phyloP scores from a whole-genome alignment of 2,888 invertebrate species.

The Clepsis dumicolana region DNA sequence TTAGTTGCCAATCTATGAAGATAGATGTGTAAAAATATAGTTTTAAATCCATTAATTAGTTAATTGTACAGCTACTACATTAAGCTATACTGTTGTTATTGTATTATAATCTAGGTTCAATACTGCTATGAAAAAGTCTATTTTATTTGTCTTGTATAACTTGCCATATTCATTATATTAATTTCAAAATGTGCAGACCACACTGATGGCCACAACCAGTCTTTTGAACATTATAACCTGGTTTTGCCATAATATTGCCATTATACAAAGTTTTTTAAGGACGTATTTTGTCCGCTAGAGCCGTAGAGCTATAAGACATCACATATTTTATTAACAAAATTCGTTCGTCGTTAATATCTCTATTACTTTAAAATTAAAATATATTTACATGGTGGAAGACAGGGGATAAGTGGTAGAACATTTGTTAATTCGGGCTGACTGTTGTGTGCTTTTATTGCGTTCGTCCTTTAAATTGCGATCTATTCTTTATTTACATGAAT shows the following conservation, averaged over 20 bases:
- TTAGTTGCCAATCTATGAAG: slow-evolving; percentile 69
- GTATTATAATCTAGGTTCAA: slow-evolving; percentile 26
- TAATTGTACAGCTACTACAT: slow-evolving; percentile 32
- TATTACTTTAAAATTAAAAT: slow-evolving; percentile 12
- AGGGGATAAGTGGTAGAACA: slow-evolving; percentile 20
- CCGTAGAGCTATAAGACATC: too few species aligned
- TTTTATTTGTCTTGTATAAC: background rate
- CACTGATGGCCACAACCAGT: background rate
- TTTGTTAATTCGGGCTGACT: background rate
- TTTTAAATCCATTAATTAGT: slow-evolving; percentile 49
- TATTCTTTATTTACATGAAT: background rate
- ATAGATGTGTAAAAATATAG: slow-evolving; percentile 56
- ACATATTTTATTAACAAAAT: slow-evolving; percentile 20
- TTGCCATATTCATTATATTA: slow-evolving; percentile 10
- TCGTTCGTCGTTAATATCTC: slow-evolving; percentile 37
- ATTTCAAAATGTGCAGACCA: background rate
- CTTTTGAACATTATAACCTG: background rate
- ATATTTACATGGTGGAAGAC: slow-evolving; percentile 28
- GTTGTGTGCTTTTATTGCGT: background rate
- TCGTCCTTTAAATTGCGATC: background rate
- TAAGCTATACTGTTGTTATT: slow-evolving; percentile 31
- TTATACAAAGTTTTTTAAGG: background rate
- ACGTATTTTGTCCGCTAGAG: background rate
- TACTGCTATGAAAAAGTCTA: slow-evolving; percentile 32
- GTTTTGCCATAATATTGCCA: slow-evolving; percentile 29